Evolutionary conservation across 2,113 vertebrate species (phyloP), one percentile per base, ranked within the genome.

Genomic region (Ardeotis arabs): DNA sequence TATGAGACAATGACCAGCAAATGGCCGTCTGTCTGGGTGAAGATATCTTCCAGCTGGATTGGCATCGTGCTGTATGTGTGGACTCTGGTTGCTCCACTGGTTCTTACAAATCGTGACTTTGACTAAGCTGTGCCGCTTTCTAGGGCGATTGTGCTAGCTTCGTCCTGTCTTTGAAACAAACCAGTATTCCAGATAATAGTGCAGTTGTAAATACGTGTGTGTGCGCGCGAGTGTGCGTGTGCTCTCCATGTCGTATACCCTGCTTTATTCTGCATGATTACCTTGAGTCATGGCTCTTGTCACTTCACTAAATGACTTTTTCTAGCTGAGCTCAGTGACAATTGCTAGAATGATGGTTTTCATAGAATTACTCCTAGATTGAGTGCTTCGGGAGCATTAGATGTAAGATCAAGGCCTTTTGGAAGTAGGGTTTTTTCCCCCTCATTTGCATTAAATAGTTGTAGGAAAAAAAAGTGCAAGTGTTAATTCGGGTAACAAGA

Each of bases 11-110:
- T 99, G 99, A 99, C 99, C 56, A 99, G 99, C 97, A 99, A 98
- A 49, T 99, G 99, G 99, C 99, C 99, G 0, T 99, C 99, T 0
- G 99, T 99, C 78, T 99, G 99, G 99, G 99, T 99, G 98, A 99
- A 99, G 98, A 99, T 99, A 64, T 99, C 98, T 18, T 99, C 99
- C 96, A 99, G 99, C 95, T 99, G 99, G 99, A 99, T 99, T 87
- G 99, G 99, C 96, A 98, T 99, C 1, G 98, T 98, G 55, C 98
- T 99, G 4, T 99, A 99, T 1, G 99, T 99, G 72, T 99, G 99
- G 99, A 99, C 99, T 28, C 98, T 99, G 96, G 98, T 99, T 94
- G 99, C 99, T 11, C 99, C 99, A 0, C 98, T 99, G 93, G 99
- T 99, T 94, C 98, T 99, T 19, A 99, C 99, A 97, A 99, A 99